Evolutionary conservation across 1,140 invertebrate species (phyloP), one percentile per base, ranked within the genome.

Genomic region (Nylanderia fulva): DNA sequence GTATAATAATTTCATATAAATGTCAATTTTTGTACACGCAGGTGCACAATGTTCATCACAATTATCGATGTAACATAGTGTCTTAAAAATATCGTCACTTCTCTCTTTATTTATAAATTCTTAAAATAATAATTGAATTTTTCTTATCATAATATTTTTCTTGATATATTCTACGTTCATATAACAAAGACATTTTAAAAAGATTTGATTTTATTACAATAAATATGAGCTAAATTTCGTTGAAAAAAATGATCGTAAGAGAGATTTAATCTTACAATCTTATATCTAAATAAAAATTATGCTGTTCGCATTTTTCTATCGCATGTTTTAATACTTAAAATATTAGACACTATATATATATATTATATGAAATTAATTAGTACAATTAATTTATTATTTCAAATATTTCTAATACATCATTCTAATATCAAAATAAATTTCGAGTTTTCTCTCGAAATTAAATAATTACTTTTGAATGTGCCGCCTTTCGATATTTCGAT

Each of bases 11-110:
- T 76, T 36, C 39, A 45, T 63, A 60, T 13, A n/a, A 60, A 36
- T 36, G 63, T 76, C 36, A 36, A 45, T 76, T 76, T 76, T 76
- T 76, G 74, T 63, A 76, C 36, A 13, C 39, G 27, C 39, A 76
- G 56, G 24, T 29, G 27, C 39, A 63, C 24, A 7, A 76, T 60
- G 36, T 76, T 76, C 18, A 60, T 63, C 11, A 72, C 29, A 36
- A 39, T 56, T 45, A 27, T 58, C 33, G 29, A 5, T 58, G 21
- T 52, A 71, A 69, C 21, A 72, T 24, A 6, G 9, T 54, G 11
- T 72, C 24, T 13, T 21, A 72, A n/a, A 36, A 56, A 39, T 24
- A 36, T 1, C 11, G 33, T 72, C 7, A 21, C 8, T 33, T 24
- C 29, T 48, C 13, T 48, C n/a, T 36, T 52, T 6, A 39, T 11